phyloP scores from a whole-genome alignment of 2,888 invertebrate species.

The Macaria notata region DNA sequence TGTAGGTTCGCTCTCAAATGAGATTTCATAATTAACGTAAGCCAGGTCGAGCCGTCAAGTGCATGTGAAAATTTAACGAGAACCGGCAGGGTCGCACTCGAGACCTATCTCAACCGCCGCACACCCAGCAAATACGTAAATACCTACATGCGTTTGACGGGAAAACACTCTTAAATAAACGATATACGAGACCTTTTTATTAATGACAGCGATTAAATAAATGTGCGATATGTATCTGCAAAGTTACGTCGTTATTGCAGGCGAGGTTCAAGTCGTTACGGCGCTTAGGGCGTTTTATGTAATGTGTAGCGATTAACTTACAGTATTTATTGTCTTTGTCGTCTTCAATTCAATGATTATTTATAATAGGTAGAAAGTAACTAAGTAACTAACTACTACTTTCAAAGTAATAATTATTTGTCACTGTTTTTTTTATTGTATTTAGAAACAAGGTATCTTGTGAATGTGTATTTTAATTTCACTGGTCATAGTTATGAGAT shows the following conservation, averaged over 20 bases:
- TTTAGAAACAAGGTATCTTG: no score
- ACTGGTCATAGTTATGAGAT: no score
- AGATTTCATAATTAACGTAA: constrained; percentile 81
- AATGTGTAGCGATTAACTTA: no score
- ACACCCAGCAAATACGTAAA: constrained; percentile 39
- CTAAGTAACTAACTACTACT: no score
- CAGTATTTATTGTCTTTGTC: no score
- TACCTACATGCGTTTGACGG: constrained; percentile 54
- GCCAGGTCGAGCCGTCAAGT: constrained; percentile 77
- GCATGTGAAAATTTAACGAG: constrained; percentile 82
- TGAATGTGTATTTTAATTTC: no score
- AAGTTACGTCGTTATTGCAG: constrained; percentile 32
- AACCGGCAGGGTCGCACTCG: constrained; percentile 50
- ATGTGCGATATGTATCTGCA: constrained; percentile 37
- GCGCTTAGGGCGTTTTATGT: background rate
- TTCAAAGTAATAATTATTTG: no score
- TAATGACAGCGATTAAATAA: constrained; percentile 47
- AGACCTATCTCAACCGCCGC: constrained; percentile 65
- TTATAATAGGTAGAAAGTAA: no score
- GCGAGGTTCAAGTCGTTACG: constrained; percentile 7
- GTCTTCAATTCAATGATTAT: no score
- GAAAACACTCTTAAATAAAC: constrained; percentile 52
- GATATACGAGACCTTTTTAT: constrained; percentile 43
- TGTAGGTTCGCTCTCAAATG: constrained; percentile 74
- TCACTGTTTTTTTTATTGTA: no score